phyloP scores from a whole-genome alignment of 2,797 vertebrate genomes.

The Sternotherus odoratus region DNA sequence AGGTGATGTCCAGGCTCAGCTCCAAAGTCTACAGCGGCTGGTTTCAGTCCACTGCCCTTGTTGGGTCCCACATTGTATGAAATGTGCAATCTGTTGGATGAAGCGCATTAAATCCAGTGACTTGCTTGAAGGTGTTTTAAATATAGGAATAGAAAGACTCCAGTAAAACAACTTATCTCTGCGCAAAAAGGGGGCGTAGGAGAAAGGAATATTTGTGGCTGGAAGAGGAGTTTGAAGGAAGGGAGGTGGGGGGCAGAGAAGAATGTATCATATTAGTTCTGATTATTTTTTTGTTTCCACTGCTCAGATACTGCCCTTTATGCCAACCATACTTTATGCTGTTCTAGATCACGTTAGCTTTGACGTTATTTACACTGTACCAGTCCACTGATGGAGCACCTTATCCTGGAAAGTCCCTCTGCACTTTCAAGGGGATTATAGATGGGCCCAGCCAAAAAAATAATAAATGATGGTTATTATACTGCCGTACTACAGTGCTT shows the following conservation, averaged over 20 bases:
- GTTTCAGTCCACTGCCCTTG: not conserved
- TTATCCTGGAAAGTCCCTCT: constrained; percentile 26
- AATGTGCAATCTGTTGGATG: not conserved
- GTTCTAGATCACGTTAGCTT: not conserved
- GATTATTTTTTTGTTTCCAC: not conserved
- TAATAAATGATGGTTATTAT: not conserved
- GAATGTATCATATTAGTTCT: not conserved
- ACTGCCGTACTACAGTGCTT: not conserved
- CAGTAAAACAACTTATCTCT: not conserved
- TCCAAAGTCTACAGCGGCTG: not conserved
- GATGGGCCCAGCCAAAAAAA: not conserved
- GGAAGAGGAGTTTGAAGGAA: not conserved
- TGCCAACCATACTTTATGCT: not conserved
- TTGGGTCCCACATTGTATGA: not conserved
- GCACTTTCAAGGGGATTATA: not conserved
- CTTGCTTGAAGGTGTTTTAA: not conserved
- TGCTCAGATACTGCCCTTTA: not conserved
- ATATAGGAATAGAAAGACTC: not conserved
- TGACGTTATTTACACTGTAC: constrained; percentile 60
- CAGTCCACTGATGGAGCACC: constrained; percentile 43
- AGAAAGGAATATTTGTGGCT: not conserved
- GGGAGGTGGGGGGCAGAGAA: too few relatives aligned
- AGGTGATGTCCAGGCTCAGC: not conserved
- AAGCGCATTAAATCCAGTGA: not conserved
- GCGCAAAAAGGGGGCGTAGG: not conserved